phyloP scores from a whole-genome alignment of 2,113 vertebrate species.

The Cyanoramphus novaezelandiae region DNA sequence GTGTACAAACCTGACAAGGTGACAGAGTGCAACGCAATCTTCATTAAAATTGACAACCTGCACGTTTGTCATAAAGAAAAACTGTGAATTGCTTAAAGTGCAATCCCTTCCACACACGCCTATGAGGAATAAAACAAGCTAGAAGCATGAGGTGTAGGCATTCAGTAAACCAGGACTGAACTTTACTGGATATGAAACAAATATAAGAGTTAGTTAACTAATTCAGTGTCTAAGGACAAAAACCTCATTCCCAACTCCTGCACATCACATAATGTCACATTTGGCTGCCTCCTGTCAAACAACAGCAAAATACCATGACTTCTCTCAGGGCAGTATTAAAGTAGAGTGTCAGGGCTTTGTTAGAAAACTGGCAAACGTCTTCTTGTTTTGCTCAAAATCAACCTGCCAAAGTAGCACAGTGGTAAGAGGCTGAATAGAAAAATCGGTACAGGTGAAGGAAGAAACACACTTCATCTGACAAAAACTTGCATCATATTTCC shows the following conservation, averaged over 20 bases:
- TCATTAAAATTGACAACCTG: neutral
- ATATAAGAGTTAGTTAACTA: neutral
- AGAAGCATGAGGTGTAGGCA: neutral
- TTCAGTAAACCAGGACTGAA: neutral
- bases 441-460: neutral
- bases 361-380: neutral
- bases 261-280: conserved; percentile 24
- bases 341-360: neutral
- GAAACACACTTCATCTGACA: neutral
- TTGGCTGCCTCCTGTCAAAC: conserved; percentile 9
- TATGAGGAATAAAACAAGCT: neutral
- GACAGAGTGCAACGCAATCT: neutral
- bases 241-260: neutral
- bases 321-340: conserved; percentile 48
- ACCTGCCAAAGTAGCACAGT: neutral
- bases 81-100: neutral
- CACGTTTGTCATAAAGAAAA: neutral
- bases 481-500: neutral
- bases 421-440: neutral
- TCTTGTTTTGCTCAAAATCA: neutral
- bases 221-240: conserved; percentile 25
- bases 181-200: neutral
- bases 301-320: conserved; percentile 26
- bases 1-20: neutral
- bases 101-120: neutral